These are phyloP conservation scores for Sycophila sp. DNA, from an alignment of 1,140 invertebrate species.

Conservation along the genomic window DNA sequence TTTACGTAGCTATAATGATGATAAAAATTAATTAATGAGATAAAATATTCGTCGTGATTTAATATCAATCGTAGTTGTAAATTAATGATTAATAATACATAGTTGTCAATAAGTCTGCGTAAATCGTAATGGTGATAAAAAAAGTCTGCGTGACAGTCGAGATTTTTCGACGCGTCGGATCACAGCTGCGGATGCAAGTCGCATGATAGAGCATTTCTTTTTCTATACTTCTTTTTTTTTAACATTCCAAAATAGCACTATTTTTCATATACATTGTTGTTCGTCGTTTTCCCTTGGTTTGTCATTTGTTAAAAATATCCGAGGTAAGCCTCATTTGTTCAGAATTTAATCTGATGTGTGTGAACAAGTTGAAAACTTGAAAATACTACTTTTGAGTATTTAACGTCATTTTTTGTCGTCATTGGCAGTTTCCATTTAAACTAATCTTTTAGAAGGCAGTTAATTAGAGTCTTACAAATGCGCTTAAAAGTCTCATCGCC, in stretches of 20 bases:
- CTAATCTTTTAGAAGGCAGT: constrained; percentile 3
- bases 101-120: constrained; percentile 25
- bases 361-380: no score
- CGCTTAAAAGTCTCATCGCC: not conserved
- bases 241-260: constrained; percentile 1
- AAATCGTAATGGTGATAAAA: constrained; percentile 14
- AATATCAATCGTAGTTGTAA: constrained; percentile 19
- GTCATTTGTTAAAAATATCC: constrained; percentile 13
- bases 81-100: constrained; percentile 31
- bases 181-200: constrained; percentile 39
- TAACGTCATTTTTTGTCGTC: constrained; percentile 2
- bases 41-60: no score
- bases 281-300: not conserved
- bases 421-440: constrained; percentile 34
- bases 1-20: constrained; percentile 23
- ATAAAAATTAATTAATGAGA: constrained; percentile 25
- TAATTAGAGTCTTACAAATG: not conserved
- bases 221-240: constrained; percentile 15
- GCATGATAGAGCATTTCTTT: not conserved
- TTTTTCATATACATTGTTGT: not conserved
- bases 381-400: constrained; percentile 13
- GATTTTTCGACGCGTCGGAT: constrained; percentile 22
- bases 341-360: not conserved
- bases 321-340: not conserved
- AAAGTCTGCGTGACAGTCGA: constrained; percentile 13